Conservation (phyloP, 2,113 vertebrate genomes). For the Malaclemys terrapin region DNA sequence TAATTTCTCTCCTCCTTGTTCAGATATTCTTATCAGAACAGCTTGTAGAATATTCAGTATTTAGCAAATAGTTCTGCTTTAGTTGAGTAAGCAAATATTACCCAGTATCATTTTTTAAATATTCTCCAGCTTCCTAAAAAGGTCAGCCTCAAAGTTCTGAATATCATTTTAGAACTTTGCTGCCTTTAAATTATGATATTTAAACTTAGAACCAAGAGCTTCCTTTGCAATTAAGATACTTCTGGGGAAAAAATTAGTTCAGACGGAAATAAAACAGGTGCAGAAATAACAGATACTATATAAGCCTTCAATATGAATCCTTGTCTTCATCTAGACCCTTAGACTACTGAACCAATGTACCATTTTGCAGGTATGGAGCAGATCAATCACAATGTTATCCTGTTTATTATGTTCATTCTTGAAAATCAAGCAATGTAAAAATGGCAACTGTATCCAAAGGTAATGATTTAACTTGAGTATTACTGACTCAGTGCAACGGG, state of each 20-base stretch:
- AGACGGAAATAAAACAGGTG: rapidly evolving
- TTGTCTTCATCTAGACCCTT: not conserved
- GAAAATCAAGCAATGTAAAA: rapidly evolving
- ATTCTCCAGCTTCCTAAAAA: not conserved
- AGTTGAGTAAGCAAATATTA: not conserved
- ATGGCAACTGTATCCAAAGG: rapidly evolving
- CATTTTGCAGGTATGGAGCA: not conserved
- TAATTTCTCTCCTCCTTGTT: not conserved
- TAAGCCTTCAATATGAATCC: rapidly evolving
- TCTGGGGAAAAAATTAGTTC: not conserved
- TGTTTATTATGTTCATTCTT: not conserved
- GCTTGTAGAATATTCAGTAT: not conserved
- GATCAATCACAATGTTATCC: not conserved
- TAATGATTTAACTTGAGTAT: rapidly evolving
- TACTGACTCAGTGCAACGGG: rapidly evolving
- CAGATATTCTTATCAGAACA: not conserved
- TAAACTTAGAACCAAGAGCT: not conserved
- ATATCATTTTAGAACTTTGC: not conserved
- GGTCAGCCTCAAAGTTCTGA: not conserved
- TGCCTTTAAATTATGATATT: not conserved
- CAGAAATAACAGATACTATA: not conserved
- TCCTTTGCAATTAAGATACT: not conserved
- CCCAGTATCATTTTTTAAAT: not conserved
- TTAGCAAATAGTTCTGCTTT: not conserved
- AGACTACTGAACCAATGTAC: not conserved